Base-by-base conservation (phyloP, 2,888 invertebrate genomes). In the Quadroppia sp. region DNA sequence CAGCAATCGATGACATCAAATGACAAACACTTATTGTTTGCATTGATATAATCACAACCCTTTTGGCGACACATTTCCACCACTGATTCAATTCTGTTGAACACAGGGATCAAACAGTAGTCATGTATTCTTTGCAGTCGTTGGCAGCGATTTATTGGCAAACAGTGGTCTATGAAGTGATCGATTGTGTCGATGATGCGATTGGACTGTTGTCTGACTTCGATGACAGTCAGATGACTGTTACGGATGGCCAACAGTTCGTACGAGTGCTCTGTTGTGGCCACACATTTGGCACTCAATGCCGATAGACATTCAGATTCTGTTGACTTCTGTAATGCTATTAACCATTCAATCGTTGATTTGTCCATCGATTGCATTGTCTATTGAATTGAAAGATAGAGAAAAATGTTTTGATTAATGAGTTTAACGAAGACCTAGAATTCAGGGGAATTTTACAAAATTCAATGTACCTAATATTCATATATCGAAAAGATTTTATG, bases 271-370 rank as follows among this genome's bases (percentile, higher is more conserved):
- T 84, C 79, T 80, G 90, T 90, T 9, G 87, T 86, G 0, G 89
- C 89, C n/a, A 94, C 85, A 0, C 90, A 89, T 82, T 96, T 96
- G 80, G 92, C 91, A 82, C 95, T 94, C 17, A 96, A 85, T 0
- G 93, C 91, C 50, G 89, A 90, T 87, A 90, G 89, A 79, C 94
- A 94, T 82, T 96, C 96, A 72, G 89, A 88, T 79, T 94, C 94
- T 72, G 89, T 89, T 17, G 88, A 87, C 75, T 87, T 85, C 7
- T 89, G 86, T 40, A 92, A 84, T 80, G 92, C 90, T 72, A 87
- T 85, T 42, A 94, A 83, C 95, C 95, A 96, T 76, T 56, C 56
- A 28, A 28, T 56, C 17, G 30, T 56, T 28, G 56, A 56, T 56
- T 56, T 56, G 56, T 56, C 56, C 56, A 56, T 28, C 11, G 56